Conservation (phyloP, 2,888 invertebrate species). For the Euplexia lucipara region DNA sequence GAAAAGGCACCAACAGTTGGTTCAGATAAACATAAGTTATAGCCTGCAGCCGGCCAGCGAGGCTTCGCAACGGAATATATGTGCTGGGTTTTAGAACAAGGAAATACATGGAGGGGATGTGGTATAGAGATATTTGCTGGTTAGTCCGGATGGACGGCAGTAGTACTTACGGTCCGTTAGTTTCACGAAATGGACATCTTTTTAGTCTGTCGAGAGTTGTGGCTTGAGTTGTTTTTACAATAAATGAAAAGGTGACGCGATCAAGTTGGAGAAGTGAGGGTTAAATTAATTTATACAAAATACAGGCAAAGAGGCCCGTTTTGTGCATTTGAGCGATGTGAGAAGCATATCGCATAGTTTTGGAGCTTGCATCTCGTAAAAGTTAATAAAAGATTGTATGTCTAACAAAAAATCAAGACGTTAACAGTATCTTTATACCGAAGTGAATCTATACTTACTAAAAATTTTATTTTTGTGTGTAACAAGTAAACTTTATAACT, state of each 20-base stretch:
- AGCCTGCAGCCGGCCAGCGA: slow-evolving; percentile 27
- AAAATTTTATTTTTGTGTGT: too few relatives aligned
- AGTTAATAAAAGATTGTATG: too few relatives aligned
- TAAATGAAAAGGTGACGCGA: background rate
- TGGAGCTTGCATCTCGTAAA: too few relatives aligned
- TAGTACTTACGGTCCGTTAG: slow-evolving; percentile 22
- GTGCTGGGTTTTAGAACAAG: slow-evolving; percentile 29
- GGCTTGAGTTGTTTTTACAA: slow-evolving; percentile 11
- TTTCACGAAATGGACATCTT: slow-evolving; percentile 14
- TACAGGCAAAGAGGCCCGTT: background rate
- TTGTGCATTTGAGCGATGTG: too few relatives aligned
- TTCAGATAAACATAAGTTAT: slow-evolving; percentile 56
- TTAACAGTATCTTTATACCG: too few relatives aligned
- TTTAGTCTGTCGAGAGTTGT: slow-evolving; percentile 4
- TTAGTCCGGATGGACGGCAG: slow-evolving; percentile 10
- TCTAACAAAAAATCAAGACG: too few relatives aligned
- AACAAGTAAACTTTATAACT: too few relatives aligned
- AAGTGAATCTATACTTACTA: too few relatives aligned
- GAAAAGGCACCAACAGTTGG: slow-evolving; percentile 50
- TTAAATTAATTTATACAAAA: background rate
- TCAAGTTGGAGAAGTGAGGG: background rate
- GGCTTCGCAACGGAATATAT: slow-evolving; percentile 37
- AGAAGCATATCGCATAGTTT: too few relatives aligned
- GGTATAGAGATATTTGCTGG: slow-evolving; percentile 35
- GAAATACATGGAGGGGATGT: slow-evolving; percentile 16